Base-by-base conservation (phyloP, 2,113 vertebrate species). In the Heterotis niloticus region DNA sequence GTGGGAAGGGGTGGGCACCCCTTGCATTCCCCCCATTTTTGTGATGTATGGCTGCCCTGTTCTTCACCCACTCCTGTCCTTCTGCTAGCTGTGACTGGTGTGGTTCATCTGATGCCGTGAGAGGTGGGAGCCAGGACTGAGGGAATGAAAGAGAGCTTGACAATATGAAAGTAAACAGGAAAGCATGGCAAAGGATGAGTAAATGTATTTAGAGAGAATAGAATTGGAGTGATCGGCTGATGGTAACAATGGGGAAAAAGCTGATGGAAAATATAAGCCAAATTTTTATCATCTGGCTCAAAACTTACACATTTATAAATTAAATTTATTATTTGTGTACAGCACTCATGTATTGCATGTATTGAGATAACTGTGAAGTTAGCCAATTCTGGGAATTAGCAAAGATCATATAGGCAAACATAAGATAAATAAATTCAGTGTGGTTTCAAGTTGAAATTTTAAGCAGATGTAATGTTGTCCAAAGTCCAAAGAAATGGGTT, bases 21-120 rank as follows among this genome's bases (percentile, higher is more conserved):
- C 72, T 82, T 78, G 79, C 91, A 92, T 93, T 93, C 91, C 85
- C 89, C 79, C 86, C 87, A 93, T 93, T 91, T 90, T 88, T 90
- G 5, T 51, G 74, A 72, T 90, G 88, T 91, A 85, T 90, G 83
- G 86, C 85, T 23, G 80, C 86, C 75, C 87, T 93, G 92, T 91
- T 84, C 80, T 76, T 89, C 85, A 79, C 91, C 89, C 89, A 93
- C 91, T 77, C 84, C 29, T 67, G 26, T 75, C 80, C n/a, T 51
- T 54, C 26, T 73, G 77, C 52, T 56, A 78, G 70, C 77, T 13
- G 64, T 82, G 80, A 44, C 59, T 79, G 20, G 76, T 24, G 18
- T 64, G 71, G 57, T 62, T 51, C 17, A 5, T 75, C 18, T 18
- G 51, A 14, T 14, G 59, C 52, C 67, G 0, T 28, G 72, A 68